phyloP scores from a whole-genome alignment of 2,888 invertebrate genomes.

The Volucella zonaria region DNA sequence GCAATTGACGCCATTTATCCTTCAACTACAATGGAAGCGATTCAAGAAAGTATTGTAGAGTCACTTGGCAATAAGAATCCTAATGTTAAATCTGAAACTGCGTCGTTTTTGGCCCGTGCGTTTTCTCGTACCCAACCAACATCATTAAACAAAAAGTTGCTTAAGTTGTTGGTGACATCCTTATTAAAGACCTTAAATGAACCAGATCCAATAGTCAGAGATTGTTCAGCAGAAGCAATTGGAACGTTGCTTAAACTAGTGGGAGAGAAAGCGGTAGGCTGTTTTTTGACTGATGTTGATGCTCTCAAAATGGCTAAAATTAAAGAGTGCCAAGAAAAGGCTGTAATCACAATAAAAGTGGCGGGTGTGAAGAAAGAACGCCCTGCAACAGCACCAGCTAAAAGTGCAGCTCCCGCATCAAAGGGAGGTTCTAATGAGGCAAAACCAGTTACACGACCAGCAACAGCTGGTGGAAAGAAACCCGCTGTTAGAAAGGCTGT shows the following conservation, averaged over 20 bases:
- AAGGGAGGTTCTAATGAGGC: constrained; percentile 79
- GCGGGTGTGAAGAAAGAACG: constrained; percentile 85
- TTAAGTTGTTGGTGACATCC: constrained; percentile 91
- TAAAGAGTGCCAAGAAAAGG: constrained; percentile 96
- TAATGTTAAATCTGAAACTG: constrained; percentile 93
- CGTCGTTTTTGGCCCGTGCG: constrained; percentile 91
- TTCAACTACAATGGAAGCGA: constrained; percentile 91
- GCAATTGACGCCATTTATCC: constrained; percentile 94
- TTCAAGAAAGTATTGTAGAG: constrained; percentile 92
- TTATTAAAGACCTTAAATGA: constrained; percentile 87
- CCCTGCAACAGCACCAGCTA: constrained; percentile 80
- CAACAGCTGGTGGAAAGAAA: constrained; percentile 78
- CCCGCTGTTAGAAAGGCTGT: constrained; percentile 74
- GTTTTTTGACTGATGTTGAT: constrained; percentile 94
- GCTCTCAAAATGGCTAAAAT: constrained; percentile 95
- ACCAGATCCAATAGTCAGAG: constrained; percentile 94
- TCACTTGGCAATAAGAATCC: constrained; percentile 96
- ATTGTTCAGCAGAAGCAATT: constrained; percentile 95
- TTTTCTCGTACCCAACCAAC: constrained; percentile 91
- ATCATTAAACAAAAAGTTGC: constrained; percentile 93
- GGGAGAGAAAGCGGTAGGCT: constrained; percentile 93
- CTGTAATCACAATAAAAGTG: constrained; percentile 91
- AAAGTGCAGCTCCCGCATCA: constrained; percentile 79
- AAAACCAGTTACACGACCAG: constrained; percentile 79
- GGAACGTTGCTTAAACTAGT: constrained; percentile 97